These are phyloP conservation scores for Aphrophora alni DNA, from an alignment of 2,888 invertebrate genomes.

Conservation along the genomic window DNA sequence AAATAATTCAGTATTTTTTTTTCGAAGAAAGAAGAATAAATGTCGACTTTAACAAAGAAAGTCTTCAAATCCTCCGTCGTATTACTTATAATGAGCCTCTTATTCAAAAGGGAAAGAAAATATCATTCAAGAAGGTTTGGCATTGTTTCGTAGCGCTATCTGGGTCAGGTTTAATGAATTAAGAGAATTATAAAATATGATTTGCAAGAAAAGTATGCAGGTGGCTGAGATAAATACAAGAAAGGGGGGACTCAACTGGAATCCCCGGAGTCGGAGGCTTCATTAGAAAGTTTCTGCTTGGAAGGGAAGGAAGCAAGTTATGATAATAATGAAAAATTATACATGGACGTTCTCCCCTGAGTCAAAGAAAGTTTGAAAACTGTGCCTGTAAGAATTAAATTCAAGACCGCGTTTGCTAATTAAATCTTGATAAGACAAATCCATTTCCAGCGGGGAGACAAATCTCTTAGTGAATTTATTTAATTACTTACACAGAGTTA, in stretches of 20 bases:
- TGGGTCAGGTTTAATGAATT: neutral
- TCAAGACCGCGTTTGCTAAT: neutral
- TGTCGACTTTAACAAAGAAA: neutral
- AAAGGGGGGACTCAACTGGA: neutral
- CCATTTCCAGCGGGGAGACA: neutral
- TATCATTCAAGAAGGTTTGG: neutral
- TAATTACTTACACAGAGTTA: neutral
- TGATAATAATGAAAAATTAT: conserved; percentile 6
- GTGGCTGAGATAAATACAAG: neutral
- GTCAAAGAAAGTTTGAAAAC: neutral
- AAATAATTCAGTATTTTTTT: too few species aligned
- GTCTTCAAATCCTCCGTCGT: neutral
- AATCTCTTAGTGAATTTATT: neutral
- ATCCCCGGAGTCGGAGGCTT: neutral
- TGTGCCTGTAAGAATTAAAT: neutral
- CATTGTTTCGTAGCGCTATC: neutral
- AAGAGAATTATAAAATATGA: neutral
- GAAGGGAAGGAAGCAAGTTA: neutral
- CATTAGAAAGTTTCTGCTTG: neutral
- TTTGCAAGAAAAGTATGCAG: neutral
- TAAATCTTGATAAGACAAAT: conserved; percentile 3
- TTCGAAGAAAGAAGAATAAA: neutral
- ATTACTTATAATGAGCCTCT: neutral
- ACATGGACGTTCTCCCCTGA: neutral
- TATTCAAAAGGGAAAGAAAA: neutral